Conservation (phyloP, 2,888 invertebrate species). For the Machimus atricapillus region DNA sequence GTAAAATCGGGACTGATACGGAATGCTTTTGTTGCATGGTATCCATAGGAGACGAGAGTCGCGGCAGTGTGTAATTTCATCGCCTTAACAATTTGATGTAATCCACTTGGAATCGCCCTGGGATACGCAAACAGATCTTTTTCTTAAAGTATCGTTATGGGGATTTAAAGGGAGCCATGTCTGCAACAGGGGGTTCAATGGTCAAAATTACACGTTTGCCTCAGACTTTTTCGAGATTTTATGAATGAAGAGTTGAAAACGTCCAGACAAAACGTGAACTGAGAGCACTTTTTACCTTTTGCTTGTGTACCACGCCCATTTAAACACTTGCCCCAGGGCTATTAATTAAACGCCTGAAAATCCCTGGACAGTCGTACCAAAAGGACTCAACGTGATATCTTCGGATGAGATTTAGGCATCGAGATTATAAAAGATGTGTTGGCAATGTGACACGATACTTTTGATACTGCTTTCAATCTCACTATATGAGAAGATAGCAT, state of each 20-base stretch:
- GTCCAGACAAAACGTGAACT: constrained; percentile 34
- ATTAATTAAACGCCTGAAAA: constrained; percentile 37
- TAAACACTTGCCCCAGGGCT: constrained; percentile 16
- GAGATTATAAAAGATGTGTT: constrained; percentile 2
- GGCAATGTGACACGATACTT: not conserved
- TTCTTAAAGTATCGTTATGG: constrained; percentile 26
- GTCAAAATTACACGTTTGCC: constrained; percentile 31
- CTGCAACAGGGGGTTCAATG: not conserved
- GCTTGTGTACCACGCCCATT: not conserved
- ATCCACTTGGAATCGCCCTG: constrained; percentile 31
- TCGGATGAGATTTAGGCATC: not conserved
- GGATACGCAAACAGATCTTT: constrained; percentile 30
- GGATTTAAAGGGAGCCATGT: constrained; percentile 17
- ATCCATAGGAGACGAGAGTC: not conserved
- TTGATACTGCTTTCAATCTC: not conserved
- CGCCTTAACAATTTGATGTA: constrained; percentile 29
- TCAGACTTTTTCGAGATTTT: constrained; percentile 27
- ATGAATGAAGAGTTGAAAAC: constrained; percentile 32
- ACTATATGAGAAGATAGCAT: not conserved
- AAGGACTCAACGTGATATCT: constrained; percentile 1
- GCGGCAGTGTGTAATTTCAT: constrained; percentile 25
- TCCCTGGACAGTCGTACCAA: constrained; percentile 17
- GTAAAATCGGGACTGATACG: not conserved
- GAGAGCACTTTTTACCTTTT: constrained; percentile 24
- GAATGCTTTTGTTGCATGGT: not conserved